These are phyloP conservation scores for Heliocidaris tuberculata DNA, from an alignment of 35 echinoderm and acorn worm species.

Conservation along the genomic window DNA sequence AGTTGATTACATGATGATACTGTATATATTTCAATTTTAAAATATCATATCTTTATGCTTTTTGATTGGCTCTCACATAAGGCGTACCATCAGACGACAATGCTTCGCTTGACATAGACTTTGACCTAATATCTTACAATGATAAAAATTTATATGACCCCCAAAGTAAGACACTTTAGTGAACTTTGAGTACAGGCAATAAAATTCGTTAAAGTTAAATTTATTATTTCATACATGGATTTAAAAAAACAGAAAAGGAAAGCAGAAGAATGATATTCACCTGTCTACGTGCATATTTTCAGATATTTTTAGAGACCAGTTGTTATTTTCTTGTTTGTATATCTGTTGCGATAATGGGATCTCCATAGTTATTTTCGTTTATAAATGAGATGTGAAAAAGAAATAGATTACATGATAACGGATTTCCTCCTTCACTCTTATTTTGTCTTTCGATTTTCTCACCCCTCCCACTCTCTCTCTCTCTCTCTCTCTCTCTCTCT, in stretches of 20 bases:
- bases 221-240: neutral
- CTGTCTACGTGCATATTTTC: neutral
- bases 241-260: neutral
- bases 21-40: neutral
- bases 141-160: neutral
- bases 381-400: too few species aligned
- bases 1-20: too few species aligned
- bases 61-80: neutral
- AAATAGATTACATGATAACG: too few species aligned
- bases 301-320: neutral
- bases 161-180: neutral
- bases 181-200: neutral
- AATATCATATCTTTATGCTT: neutral
- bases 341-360: too few species aligned
- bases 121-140: constrained; percentile 6
- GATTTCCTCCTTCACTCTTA: neutral
- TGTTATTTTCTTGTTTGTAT: too few species aligned
- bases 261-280: neutral
- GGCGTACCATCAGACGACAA: neutral
- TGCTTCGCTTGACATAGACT: neutral
- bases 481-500: neutral
- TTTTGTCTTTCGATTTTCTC: neutral
- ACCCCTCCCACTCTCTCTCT: neutral
- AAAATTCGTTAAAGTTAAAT: neutral
- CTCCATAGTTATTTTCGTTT: too few species aligned